Evolutionary conservation across 2,797 vertebrate species (phyloP), one percentile per base, ranked within the genome.

Genomic region (Spatula clypeata): DNA sequence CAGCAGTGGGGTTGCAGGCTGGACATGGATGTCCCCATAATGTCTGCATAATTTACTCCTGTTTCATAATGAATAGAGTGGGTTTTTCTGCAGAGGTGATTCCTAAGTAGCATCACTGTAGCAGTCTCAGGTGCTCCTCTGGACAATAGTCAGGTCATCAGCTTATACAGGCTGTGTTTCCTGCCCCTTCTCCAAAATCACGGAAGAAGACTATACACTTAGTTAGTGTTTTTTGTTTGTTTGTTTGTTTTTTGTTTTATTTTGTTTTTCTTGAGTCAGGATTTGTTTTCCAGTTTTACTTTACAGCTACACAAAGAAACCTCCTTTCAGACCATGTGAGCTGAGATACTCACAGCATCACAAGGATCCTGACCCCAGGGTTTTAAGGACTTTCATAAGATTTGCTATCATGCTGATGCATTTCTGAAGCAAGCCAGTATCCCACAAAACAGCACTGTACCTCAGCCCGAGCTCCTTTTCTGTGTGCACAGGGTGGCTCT

Each of bases 1-100:
- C 0, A 0, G 47, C 49, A 9, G 27, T 3, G 17, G 29, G 23
- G 34, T 42, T 60, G 44, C 3, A 27, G 58, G n/a, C 47, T 49
- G 47, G 47, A 49, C 12, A 24, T 49, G 23, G 24, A 49, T 49
- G 23, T 49, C 47, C 47, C 47, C 47, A 49, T 49, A 49, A 24
- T 24, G 47, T 49, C 47, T 2, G 12, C 47, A 49, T 49, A 49
- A 49, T 49, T 24, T 49, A 49, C 12, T 31, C 10, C n/a, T 47
- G 8, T 31, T 82, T 40, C 23, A 8, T 26, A 40, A 34, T 13
- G 31, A 3, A 24, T 1, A 21, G 23, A 20, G 38, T 1, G 27
- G 40, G 65, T 16, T 38, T 42, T 42, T 64, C 67, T 58, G 67
- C 11, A 14, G 23, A 9, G 55, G 13, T 26, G 29, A 18, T 31